Conservation (phyloP, 2,113 vertebrate genomes). For the Microcebus tavaratra region DNA sequence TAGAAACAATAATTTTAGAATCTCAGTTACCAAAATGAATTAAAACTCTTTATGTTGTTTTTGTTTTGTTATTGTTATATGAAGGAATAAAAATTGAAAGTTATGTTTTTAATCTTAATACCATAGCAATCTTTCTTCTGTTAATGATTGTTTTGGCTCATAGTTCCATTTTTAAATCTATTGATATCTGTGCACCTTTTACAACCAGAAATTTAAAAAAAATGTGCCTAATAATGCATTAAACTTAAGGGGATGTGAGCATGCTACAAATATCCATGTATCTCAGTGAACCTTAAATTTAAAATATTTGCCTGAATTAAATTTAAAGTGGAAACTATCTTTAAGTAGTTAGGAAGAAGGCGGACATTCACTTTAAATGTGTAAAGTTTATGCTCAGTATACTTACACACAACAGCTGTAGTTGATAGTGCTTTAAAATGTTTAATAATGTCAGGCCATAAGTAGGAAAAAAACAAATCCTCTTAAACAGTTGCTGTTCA, state of each 20-base stretch:
- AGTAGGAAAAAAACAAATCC: not conserved
- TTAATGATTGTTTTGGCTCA: not conserved
- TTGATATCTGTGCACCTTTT: not conserved
- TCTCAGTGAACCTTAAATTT: not conserved
- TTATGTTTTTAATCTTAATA: not conserved
- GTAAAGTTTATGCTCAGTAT: constrained; percentile 1
- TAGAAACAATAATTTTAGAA: not conserved
- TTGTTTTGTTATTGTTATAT: not conserved
- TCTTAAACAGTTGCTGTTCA: not conserved
- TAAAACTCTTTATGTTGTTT: not conserved
- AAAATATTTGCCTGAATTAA: not conserved
- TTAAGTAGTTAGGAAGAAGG: not conserved
- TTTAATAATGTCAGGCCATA: not conserved
- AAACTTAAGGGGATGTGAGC: not conserved
- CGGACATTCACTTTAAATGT: constrained; percentile 1
- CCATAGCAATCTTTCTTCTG: not conserved
- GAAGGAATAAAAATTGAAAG: not conserved
- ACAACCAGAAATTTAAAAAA: not conserved
- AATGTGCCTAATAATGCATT: not conserved
- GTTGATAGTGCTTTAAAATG: not conserved
- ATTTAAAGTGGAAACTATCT: not conserved
- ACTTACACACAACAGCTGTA: not conserved
- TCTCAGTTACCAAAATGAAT: not conserved
- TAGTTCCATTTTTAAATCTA: not conserved
- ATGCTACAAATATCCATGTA: not conserved